Conservation (phyloP, 2,113 vertebrate genomes). For the Anas platyrhynchos region DNA sequence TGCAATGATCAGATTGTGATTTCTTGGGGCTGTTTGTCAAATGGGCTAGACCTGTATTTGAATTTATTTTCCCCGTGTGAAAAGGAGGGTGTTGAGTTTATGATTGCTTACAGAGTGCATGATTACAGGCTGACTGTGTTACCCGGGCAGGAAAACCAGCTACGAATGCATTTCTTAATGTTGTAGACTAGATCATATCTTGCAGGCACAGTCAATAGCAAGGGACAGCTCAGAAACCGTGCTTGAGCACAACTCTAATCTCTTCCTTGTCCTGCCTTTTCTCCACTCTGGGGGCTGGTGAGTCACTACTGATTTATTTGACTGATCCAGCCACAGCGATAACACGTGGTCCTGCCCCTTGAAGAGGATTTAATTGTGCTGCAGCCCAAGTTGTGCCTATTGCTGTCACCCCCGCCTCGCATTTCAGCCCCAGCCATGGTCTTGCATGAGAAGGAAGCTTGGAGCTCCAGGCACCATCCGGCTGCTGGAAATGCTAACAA, state of each 20-base stretch:
- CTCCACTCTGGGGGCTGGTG: not conserved
- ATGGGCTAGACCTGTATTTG: not conserved
- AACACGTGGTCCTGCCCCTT: not conserved
- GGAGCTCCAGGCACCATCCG: not conserved
- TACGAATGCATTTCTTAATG: not conserved
- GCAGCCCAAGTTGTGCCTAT: not conserved
- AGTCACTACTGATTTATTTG: not conserved
- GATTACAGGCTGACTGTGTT: not conserved
- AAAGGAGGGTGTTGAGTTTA: not conserved
- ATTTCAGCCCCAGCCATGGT: not conserved
- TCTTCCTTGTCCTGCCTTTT: not conserved
- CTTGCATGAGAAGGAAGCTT: not conserved
- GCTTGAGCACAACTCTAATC: not conserved
- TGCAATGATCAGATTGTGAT: not conserved
- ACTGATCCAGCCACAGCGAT: not conserved
- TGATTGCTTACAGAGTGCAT: not conserved
- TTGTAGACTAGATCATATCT: not conserved
- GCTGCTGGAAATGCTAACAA: not conserved
- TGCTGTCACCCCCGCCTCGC: not conserved
- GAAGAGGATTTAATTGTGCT: not conserved
- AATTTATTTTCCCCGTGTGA: not conserved
- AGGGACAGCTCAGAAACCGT: not conserved
- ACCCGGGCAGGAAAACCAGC: not conserved
- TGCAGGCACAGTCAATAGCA: rapidly evolving
- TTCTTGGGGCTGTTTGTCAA: not conserved